Conservation (phyloP, 2,113 vertebrate genomes). For the Mirza zaza region DNA sequence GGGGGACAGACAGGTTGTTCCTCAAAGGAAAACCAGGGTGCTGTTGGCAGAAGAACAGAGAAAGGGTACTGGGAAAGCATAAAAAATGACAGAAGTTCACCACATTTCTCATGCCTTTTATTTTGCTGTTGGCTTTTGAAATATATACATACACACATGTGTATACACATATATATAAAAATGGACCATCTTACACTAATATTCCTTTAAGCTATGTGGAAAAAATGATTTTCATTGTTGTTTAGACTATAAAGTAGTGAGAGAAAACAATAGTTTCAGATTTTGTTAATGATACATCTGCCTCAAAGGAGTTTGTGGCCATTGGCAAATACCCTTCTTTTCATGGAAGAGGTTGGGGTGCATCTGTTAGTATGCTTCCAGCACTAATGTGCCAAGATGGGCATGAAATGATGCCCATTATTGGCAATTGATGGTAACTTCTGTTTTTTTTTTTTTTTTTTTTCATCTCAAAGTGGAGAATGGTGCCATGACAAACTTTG, state of each 20-base stretch:
- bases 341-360: neutral
- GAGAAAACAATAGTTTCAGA: neutral
- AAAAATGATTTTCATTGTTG: neutral
- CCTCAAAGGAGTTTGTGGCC: neutral
- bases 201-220: neutral
- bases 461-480: neutral
- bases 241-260: neutral
- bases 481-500: neutral
- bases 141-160: neutral
- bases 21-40: neutral
- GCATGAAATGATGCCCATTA: neutral
- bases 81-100: neutral
- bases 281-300: neutral
- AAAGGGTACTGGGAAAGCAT: neutral
- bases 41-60: neutral
- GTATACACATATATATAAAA: neutral
- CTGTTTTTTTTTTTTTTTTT: no score
- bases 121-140: neutral
- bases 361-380: neutral
- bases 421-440: neutral
- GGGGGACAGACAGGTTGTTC: neutral
- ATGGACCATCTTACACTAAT: neutral
- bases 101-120: neutral
- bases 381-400: neutral
- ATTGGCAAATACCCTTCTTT: neutral